Evolutionary conservation across 1,140 invertebrate genomes (phyloP).

Genomic region (Polypedilum pembai): DNA sequence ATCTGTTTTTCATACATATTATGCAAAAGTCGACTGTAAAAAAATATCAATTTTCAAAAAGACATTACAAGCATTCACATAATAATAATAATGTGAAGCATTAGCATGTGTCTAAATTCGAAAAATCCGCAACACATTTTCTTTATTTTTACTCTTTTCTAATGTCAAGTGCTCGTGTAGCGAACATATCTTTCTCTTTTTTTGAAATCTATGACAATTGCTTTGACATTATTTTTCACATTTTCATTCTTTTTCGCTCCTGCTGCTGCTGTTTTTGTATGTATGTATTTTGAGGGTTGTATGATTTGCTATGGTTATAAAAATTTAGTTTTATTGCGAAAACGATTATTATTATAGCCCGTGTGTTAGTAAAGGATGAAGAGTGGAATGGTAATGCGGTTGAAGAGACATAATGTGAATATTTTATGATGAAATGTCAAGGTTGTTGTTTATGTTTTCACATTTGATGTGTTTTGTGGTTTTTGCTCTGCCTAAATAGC

Average conservation of each 20-base stretch:
- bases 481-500: too few species aligned
- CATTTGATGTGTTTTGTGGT: not conserved
- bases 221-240: slow-evolving; percentile 22
- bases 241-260: not conserved
- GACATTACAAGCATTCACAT: not conserved
- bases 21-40: not conserved
- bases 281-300: not conserved
- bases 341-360: slow-evolving; percentile 13
- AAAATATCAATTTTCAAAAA: not conserved
- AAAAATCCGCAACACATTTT: not conserved
- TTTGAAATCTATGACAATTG: slow-evolving; percentile 26
- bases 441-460: not conserved
- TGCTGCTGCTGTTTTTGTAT: not conserved
- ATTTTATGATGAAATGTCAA: slow-evolving; percentile 23
- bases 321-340: slow-evolving; percentile 22
- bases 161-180: not conserved
- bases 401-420: slow-evolving; percentile 15
- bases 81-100: not conserved
- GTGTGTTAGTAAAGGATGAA: not conserved
- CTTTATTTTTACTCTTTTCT: not conserved
- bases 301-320: slow-evolving; percentile 16
- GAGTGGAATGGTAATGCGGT: not conserved
- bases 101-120: not conserved
- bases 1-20: not conserved
- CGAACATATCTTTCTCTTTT: not conserved